Conservation (phyloP, 2,113 vertebrate genomes). For the Entosphenus tridentatus region DNA sequence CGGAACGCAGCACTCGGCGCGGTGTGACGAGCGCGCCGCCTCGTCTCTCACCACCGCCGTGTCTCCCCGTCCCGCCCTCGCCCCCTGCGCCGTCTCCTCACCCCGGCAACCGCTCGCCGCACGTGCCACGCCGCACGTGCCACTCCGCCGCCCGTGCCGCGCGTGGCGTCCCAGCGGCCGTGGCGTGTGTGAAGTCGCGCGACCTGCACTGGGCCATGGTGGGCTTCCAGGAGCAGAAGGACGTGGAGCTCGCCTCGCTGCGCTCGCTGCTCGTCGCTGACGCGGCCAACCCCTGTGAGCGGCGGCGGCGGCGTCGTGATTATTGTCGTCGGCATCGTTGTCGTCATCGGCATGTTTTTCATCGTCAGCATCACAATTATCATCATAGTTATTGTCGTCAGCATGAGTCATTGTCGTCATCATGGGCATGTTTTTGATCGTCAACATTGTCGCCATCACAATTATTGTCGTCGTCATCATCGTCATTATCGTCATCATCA, state of each 20-base stretch:
- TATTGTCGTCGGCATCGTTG: neutral
- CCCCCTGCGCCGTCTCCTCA: neutral
- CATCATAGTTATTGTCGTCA: neutral
- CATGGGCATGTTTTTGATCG: neutral
- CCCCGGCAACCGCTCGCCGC: neutral
- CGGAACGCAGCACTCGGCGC: no score
- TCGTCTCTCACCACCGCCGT: neutral
- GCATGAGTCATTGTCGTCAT: neutral
- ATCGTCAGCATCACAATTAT: neutral
- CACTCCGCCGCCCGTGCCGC: neutral
- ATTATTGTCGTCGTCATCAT: neutral
- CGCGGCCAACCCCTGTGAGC: constrained; percentile 1
- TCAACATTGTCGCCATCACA: neutral
- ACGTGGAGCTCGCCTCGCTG: constrained; percentile 2
- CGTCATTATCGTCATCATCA: no score
- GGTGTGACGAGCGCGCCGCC: no score
- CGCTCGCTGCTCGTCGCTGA: neutral
- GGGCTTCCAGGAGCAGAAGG: constrained; percentile 2
- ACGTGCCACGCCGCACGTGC: constrained; percentile 9
- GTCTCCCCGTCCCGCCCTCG: neutral
- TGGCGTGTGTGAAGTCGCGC: constrained; percentile 5
- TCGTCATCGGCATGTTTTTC: neutral
- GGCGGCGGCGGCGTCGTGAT: neutral
- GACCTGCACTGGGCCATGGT: constrained; percentile 5
- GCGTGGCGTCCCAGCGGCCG: neutral